Evolutionary conservation across 1,140 invertebrate genomes (phyloP).

Genomic region (Drosophila burlai): DNA sequence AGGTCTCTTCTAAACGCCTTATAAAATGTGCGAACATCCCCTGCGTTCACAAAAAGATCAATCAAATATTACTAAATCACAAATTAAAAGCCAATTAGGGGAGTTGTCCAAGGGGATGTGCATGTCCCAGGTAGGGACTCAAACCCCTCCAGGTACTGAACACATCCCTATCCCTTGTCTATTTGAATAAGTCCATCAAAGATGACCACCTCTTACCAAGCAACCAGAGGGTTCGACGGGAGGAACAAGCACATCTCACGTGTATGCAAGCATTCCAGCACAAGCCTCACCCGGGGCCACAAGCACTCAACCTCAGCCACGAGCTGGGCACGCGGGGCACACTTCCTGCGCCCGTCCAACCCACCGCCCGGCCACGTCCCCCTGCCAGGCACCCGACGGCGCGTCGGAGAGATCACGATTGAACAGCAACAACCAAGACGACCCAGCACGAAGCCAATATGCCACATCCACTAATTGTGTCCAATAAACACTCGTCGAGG

Average conservation of each 20-base stretch:
- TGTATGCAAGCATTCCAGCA: conserved; percentile 21
- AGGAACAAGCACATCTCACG: conserved; percentile 4
- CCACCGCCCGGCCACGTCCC: conserved; percentile 26
- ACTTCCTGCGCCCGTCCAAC: conserved; percentile 61
- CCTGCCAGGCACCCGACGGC: conserved; percentile 24
- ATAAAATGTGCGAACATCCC: neutral
- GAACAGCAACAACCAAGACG: conserved; percentile 15
- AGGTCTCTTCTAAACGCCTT: neutral
- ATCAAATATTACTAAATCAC: conserved; percentile 15
- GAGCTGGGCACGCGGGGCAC: conserved; percentile 48
- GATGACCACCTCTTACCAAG: neutral
- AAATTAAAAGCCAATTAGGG: conserved; percentile 31
- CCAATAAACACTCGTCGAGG: conserved; percentile 76
- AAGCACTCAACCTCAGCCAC: conserved; percentile 48
- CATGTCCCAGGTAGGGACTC: conserved; percentile 3
- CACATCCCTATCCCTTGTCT: neutral
- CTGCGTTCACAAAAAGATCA: neutral
- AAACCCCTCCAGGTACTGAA: too few relatives aligned
- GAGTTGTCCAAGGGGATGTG: conserved; percentile 19
- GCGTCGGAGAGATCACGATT: conserved; percentile 7
- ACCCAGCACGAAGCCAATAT: conserved; percentile 73
- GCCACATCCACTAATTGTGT: conserved; percentile 79
- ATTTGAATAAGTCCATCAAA: conserved; percentile 2
- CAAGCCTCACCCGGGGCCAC: conserved; percentile 36
- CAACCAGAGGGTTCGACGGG: neutral